These are phyloP conservation scores for Megaleporinus macrocephalus DNA, from an alignment of 2,113 vertebrate species.

Conservation along the genomic window DNA sequence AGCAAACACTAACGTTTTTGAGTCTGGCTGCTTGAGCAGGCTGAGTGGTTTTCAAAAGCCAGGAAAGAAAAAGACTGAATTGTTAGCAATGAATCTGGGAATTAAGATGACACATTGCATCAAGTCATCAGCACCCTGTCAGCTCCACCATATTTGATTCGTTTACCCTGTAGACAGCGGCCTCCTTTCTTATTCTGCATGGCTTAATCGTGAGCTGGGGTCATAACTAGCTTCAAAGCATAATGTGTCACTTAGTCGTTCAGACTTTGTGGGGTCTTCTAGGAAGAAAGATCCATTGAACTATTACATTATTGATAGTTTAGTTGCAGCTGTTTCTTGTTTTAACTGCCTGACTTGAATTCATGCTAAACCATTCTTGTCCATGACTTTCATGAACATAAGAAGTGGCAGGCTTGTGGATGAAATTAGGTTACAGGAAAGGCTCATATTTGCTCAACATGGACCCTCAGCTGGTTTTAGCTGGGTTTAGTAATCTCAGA, in stretches of 20 bases:
- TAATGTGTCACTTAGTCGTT: not conserved
- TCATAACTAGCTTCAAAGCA: not conserved
- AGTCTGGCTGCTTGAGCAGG: not conserved
- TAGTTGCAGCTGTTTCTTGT: not conserved
- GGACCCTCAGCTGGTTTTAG: too few species aligned
- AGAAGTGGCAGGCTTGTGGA: not conserved
- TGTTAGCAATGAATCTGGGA: not conserved
- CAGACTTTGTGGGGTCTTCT: not conserved
- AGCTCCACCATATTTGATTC: not conserved
- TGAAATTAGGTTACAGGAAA: not conserved
- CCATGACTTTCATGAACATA: not conserved
- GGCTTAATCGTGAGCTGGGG: not conserved
- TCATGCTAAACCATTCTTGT: not conserved
- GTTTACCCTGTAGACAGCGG: not conserved
- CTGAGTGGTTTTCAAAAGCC: constrained; percentile 15
- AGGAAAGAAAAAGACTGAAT: constrained; percentile 8
- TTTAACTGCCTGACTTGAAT: not conserved
- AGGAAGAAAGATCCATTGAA: not conserved
- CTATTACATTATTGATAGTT: not conserved
- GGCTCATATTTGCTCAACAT: not conserved
- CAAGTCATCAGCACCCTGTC: not conserved
- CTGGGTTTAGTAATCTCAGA: too few species aligned
- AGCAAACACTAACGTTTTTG: constrained; percentile 7
- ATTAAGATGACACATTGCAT: not conserved
- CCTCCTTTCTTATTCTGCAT: not conserved